Evolutionary conservation across 2,888 invertebrate genomes (phyloP), one percentile per base, ranked within the genome.

Genomic region (Amphipoea oculea): DNA sequence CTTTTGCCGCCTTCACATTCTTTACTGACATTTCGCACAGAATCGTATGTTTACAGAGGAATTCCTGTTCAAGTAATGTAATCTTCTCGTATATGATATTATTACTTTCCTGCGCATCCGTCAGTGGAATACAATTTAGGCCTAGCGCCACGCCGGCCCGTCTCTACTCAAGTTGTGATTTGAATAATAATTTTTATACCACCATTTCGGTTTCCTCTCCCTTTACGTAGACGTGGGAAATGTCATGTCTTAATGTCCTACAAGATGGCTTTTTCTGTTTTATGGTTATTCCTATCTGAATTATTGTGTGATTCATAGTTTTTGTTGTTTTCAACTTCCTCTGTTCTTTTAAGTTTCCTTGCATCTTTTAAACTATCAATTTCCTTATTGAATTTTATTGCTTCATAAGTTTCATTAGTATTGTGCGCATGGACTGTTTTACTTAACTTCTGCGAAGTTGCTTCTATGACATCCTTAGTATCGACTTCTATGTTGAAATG

Each of bases 131-230:
- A 96, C 94, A 96, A 95, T 96, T 95, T 95, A 94, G 95, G 95
- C 93, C 93, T 95, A 94, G 94, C 95, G 95, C 95, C 94, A 93
- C 93, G 93, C 92, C 94, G 92, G 93, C 93, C 92, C 92, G 92
- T 90, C 92, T 93, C 92, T 91, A 93, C 92, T 90, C 90, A 92
- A 90, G 89, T 93, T 96, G 96, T 96, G 96, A 95, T 96, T 96
- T 96, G 96, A 96, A 97, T 96, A 96, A 96, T 96, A 96, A 96
- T 96, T 94, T 95, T 95, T 94, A 93, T 94, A 92, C 94, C 94
- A 94, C 94, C 96, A 95, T 96, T 96, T 95, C 92, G 94, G 96
- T 95, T 96, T 96, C 96, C 96, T 96, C 95, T 96, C 95, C 93
- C 94, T 92, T 92, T 90, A 90, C 92, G 89, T 92, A 93, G 92